Base-by-base conservation (phyloP, 2,797 vertebrate genomes). In the Sebastes cheni region DNA sequence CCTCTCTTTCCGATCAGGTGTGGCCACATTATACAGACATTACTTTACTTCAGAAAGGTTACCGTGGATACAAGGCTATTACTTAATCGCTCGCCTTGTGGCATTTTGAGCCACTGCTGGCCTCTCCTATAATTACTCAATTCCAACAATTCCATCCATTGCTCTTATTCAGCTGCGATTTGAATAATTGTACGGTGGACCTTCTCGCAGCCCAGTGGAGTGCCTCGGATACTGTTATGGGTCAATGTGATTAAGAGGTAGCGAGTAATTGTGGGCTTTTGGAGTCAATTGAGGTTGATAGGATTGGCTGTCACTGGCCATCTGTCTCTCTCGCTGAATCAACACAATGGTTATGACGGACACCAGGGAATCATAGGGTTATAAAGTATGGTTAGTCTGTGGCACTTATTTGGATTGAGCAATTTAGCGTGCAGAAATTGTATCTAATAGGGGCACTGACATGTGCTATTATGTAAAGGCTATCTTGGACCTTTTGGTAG, bases 41-140 rank as follows among this genome's bases (percentile, higher is more conserved):
- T 88, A 89, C 84, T 84, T 92, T 82, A 46, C 77, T 72, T 86
- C 83, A 87, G 60, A 94, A 92, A 92, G 91, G 94, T 93, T 95
- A 90, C 89, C 30, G 61, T 89, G 86, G 89, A 88, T 92, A 91
- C 86, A 88, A 87, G 77, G 75, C 91, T 90, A 88, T 93, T 90
- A 95, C 93, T 95, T 95, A 91, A 94, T 93, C 67, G 65, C 90
- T 92, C 84, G 88, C 89, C 81, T 81, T 82, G 80, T 95, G 92
- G 85, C 92, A 93, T 93, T 94, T 93, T 67, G 84, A 93, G 87
- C 76, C 84, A 86, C 84, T 10, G 62, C 73, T 81, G 70, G 69
- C 76, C 85, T 82, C 79, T 89, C 81, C 89, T 91, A 54, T 94
- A 95, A 95, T 95, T 93, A 94, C 89, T 92, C 83, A 87, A 89